phyloP scores from a whole-genome alignment of 2,888 invertebrate species.

The Tryphoninae sp. region DNA sequence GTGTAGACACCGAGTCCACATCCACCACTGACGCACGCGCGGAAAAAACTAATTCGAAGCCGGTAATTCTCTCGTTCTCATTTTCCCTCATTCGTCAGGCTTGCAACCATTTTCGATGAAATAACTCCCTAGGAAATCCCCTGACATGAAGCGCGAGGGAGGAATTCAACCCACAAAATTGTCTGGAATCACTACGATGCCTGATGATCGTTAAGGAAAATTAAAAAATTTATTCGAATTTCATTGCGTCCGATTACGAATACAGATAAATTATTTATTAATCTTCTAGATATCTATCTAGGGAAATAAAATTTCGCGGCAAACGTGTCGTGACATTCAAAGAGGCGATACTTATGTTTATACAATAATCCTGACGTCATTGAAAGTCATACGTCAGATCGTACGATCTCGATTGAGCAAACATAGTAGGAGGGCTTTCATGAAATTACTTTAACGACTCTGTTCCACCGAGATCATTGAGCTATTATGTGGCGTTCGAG shows the following conservation, averaged over 20 bases:
- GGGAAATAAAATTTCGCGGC: constrained; percentile 18
- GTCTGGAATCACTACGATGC: too few relatives aligned
- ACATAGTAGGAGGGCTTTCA: neutral
- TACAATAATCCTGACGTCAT: constrained; percentile 25
- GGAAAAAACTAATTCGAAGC: constrained; percentile 66
- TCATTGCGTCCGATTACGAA: too few relatives aligned
- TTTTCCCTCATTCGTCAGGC: constrained; percentile 18
- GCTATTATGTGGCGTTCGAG: constrained; percentile 26
- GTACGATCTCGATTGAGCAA: constrained; percentile 56
- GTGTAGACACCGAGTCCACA: constrained; percentile 41
- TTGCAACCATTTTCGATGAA: neutral
- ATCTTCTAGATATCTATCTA: neutral
- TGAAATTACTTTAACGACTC: constrained; percentile 9
- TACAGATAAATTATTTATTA: too few relatives aligned
- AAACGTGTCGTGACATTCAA: neutral
- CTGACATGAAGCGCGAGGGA: neutral
- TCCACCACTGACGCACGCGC: constrained; percentile 63
- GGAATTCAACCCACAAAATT: too few relatives aligned
- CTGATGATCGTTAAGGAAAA: too few relatives aligned
- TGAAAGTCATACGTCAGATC: constrained; percentile 58
- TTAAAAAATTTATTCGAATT: too few relatives aligned
- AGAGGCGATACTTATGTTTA: neutral
- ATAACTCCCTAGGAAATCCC: constrained; percentile 22
- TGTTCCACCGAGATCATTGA: constrained; percentile 19
- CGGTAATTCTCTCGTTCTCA: constrained; percentile 35